Conservation (phyloP, 2,888 invertebrate species). For the Philereme vetulata region DNA sequence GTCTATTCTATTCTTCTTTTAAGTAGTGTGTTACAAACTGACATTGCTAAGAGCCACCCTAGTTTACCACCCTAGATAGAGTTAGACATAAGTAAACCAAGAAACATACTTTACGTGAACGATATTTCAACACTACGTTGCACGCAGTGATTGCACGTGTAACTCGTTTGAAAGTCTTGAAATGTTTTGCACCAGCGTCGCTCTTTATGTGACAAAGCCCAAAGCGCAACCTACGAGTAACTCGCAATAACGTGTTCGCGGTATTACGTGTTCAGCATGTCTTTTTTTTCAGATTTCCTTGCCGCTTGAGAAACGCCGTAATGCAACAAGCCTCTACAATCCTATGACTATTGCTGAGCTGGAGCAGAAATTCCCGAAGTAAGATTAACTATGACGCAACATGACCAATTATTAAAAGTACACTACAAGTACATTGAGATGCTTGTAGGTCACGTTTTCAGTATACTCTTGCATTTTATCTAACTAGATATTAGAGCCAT, state of each 20-base stretch:
- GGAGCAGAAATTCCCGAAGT: conserved; percentile 88
- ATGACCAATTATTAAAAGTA: neutral
- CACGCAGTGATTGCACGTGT: neutral
- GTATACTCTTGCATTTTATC: no score
- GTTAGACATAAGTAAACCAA: no score
- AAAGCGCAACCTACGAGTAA: conserved; percentile 5
- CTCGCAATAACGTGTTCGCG: conserved; percentile 16
- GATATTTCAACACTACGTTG: conserved; percentile 1
- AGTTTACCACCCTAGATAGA: no score
- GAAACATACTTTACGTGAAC: neutral
- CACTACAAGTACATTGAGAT: neutral
- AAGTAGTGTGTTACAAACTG: no score
- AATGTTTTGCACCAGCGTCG: conserved; percentile 3
- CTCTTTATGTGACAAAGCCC: conserved; percentile 17
- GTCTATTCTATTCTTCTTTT: no score
- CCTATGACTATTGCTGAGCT: conserved; percentile 93
- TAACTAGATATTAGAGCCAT: no score
- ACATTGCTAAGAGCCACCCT: no score
- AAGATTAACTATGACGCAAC: conserved; percentile 30
- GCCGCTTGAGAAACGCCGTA: conserved; percentile 94
- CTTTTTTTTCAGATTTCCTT: conserved; percentile 87
- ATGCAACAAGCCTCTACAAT: conserved; percentile 95
- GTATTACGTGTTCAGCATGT: conserved; percentile 8
- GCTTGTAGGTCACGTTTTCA: no score
- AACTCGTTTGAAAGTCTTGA: conserved; percentile 1